Evolutionary conservation across 2,113 vertebrate species (phyloP), one percentile per base, ranked within the genome.

Genomic region (Sorex fumeus): DNA sequence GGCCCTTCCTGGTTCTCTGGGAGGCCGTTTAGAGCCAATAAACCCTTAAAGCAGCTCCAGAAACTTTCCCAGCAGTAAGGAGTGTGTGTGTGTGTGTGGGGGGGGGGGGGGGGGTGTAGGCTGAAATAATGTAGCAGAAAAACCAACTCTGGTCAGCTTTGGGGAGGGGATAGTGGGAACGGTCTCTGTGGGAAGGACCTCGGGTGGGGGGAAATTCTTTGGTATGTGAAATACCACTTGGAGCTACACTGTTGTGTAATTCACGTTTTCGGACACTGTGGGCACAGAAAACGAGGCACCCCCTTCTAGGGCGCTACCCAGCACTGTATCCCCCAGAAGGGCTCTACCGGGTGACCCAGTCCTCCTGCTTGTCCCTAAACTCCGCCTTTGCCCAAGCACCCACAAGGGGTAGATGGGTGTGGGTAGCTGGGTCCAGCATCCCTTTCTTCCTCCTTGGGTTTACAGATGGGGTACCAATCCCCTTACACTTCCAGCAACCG

Each of bases 31-130:
- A 23, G 28, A 43, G 18, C 53, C 92, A 77, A 43, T 6, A 71
- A 45, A 64, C 23, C 28, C 43, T 3, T 67, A 19, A 32, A 16
- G n/a, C 19, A 16, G 32, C 62, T 67, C 21, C 3, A 81, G 62
- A 60, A 76, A 40, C 6, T 36, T 47, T 47, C 8, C 57, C 57
- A 60, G 57, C 16, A 40, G 47, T 0, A 2, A 36, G 2, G 36
- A 78, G n/a, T n/a, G n/a, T n/a, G n/a, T n/a, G n/a, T n/a, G n/a
- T n/a, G n/a, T n/a, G n/a, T n/a, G n/a, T n/a, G n/a, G n/a, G n/a
- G n/a, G 78, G 36, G 8, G 27, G 18, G 50, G 0, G 6, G 25
- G 0, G 1, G 6, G 12, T 10, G 34, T 19, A 3, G 28, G 18
- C 15, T 8, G 18, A n/a, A 80, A 74, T 5, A 69, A 40, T 3